These are phyloP conservation scores for Cryptus viduatorius DNA, from an alignment of 2,888 invertebrate species.

Conservation along the genomic window DNA sequence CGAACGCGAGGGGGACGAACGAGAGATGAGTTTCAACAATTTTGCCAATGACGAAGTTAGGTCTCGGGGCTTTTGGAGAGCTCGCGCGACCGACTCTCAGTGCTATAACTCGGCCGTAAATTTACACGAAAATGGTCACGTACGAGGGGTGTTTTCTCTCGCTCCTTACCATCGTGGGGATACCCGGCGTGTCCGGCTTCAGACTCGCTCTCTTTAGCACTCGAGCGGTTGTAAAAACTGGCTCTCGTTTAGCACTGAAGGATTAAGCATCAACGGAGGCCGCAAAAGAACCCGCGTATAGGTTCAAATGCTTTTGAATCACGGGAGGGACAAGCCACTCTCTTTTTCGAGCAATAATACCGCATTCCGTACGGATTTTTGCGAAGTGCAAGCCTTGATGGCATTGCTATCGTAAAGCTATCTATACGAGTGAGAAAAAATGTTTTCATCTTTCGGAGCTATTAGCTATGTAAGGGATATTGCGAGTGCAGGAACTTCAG, in stretches of 20 bases:
- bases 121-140: conserved; percentile 69
- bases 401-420: background rate
- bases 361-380: background rate
- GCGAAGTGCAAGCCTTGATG: background rate
- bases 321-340: background rate
- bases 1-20: conserved; percentile 14
- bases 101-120: conserved; percentile 60
- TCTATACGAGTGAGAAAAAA: background rate
- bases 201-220: conserved; percentile 50
- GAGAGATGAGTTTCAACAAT: conserved; percentile 55
- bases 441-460: background rate
- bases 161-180: conserved; percentile 4
- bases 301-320: conserved; percentile 30
- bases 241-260: conserved; percentile 19
- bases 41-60: conserved; percentile 63
- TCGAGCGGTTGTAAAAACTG: conserved; percentile 30
- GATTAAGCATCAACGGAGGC: conserved; percentile 52
- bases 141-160: conserved; percentile 37
- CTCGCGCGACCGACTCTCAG: conserved; percentile 22
- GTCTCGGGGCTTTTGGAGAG: conserved; percentile 13
- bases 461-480: too few species aligned
- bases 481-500: too few species aligned
- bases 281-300: conserved; percentile 14
- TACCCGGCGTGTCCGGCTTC: conserved; percentile 23
- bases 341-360: background rate